phyloP scores from a whole-genome alignment of 1,140 invertebrate species.

The Trinorchestia longiramus region DNA sequence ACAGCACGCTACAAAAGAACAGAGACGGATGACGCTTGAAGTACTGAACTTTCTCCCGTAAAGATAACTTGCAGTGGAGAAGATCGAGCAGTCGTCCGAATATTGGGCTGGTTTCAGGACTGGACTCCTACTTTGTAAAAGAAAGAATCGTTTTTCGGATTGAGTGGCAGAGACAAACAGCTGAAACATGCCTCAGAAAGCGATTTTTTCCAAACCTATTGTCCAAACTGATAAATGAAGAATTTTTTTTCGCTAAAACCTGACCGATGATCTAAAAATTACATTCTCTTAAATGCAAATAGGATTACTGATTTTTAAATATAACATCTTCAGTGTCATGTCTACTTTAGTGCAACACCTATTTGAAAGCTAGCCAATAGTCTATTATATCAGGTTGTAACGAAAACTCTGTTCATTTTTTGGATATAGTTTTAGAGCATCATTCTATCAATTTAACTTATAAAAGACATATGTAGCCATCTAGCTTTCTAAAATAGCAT shows the following conservation, averaged over 20 bases:
- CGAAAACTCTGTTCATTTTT: no score
- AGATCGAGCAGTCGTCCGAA: conserved; percentile 19
- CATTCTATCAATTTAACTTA: no score
- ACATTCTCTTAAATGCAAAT: neutral
- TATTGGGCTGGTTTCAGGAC: neutral
- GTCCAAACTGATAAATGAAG: neutral
- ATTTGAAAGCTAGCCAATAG: neutral
- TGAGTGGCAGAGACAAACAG: neutral
- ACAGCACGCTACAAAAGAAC: conserved; percentile 2
- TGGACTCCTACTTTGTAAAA: neutral
- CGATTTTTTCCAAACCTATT: neutral
- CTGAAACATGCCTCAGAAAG: neutral
- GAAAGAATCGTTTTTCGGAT: neutral
- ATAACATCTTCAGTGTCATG: neutral
- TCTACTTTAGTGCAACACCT: no score
- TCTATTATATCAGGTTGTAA: no score
- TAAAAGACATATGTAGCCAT: no score
- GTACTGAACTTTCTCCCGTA: conserved; percentile 20
- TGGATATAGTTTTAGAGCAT: neutral
- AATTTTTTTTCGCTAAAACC: neutral
- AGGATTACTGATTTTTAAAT: no score
- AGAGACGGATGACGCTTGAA: conserved; percentile 17
- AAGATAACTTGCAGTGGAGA: conserved; percentile 13
- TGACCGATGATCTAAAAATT: neutral
- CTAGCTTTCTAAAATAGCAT: no score